Conservation (phyloP, 2,888 invertebrate species). For the Campaea margaritaria region DNA sequence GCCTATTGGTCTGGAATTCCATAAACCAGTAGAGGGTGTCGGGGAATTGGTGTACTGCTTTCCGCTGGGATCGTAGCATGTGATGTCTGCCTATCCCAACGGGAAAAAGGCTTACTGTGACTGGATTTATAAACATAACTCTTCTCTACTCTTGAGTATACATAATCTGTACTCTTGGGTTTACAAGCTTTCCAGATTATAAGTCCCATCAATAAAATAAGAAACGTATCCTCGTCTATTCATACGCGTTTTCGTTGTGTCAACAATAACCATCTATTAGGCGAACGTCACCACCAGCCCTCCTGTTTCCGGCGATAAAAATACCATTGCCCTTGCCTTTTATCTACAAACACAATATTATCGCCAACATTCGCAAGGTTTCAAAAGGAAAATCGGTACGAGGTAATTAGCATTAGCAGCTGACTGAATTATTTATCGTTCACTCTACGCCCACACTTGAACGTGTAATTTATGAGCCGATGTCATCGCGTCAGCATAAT, state of each 20-base stretch:
- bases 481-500: slow-evolving; percentile 31
- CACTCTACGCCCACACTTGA: slow-evolving; percentile 8
- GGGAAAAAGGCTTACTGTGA: no score
- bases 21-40: no score
- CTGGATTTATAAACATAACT: no score
- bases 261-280: slow-evolving; percentile 19
- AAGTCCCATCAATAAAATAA: slow-evolving; percentile 6
- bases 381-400: slow-evolving; percentile 11
- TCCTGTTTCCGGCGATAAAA: slow-evolving; percentile 21
- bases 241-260: slow-evolving; percentile 6
- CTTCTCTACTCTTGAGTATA: no score
- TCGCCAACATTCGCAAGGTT: slow-evolving; percentile 25
- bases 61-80: no score
- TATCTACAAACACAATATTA: slow-evolving; percentile 16
- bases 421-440: slow-evolving; percentile 9
- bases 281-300: slow-evolving; percentile 19
- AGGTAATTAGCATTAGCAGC: slow-evolving; percentile 14
- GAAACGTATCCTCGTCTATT: slow-evolving; percentile 6
- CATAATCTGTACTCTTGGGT: no score
- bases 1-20: no score
- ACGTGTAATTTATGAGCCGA: slow-evolving; percentile 11
- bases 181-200: background rate
- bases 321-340: background rate
- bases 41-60: no score
- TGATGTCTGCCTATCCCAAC: no score